phyloP scores from a whole-genome alignment of 2,888 invertebrate species.

The Nomada goodeniana region DNA sequence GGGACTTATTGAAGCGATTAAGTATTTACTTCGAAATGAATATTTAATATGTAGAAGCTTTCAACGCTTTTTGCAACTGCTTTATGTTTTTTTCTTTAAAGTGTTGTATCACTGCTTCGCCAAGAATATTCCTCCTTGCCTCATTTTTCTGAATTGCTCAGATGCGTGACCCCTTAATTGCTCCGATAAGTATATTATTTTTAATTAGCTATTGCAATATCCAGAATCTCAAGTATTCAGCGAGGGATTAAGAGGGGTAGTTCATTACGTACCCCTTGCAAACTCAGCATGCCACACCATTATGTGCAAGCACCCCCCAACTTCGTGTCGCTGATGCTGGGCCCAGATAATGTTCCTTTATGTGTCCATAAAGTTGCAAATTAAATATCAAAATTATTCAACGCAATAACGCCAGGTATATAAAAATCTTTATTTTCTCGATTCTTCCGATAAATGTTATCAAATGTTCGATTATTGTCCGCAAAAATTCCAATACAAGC shows the following conservation, averaged over 20 bases:
- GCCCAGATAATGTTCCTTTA: neutral
- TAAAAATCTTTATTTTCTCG: neutral
- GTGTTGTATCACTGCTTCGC: neutral
- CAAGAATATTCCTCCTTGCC: neutral
- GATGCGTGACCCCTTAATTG: neutral
- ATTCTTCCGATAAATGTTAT: too few species aligned
- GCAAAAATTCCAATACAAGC: too few species aligned
- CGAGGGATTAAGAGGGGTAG: conserved; percentile 26
- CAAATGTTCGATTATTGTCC: too few species aligned
- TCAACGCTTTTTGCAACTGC: too few species aligned
- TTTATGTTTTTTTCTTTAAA: too few species aligned
- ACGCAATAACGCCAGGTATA: neutral
- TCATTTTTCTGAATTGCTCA: neutral
- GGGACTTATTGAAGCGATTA: too few species aligned
- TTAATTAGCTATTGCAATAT: conserved; percentile 6
- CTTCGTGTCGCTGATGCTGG: neutral
- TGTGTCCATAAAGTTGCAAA: neutral
- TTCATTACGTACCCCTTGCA: conserved; percentile 29
- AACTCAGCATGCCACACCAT: conserved; percentile 22
- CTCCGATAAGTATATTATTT: conserved; percentile 1
- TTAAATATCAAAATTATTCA: neutral
- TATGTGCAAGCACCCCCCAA: conserved; percentile 9
- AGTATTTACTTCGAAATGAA: too few species aligned
- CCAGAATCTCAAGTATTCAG: conserved; percentile 9
- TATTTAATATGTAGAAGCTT: too few species aligned